Evolutionary conservation across 2,797 vertebrate species (phyloP).

Genomic region (Perodicticus potto): DNA sequence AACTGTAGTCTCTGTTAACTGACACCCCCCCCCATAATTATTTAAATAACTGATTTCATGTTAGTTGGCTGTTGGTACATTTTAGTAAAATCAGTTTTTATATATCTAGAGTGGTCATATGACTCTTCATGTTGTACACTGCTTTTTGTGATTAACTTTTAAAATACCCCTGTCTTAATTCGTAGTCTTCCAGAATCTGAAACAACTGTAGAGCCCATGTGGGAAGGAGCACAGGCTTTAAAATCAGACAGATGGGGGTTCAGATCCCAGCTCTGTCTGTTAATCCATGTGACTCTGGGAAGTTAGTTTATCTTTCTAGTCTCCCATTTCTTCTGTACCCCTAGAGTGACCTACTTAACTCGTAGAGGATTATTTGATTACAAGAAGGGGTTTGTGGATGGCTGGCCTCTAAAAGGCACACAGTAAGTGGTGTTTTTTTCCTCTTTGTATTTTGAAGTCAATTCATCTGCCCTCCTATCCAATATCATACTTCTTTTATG

Average conservation of each 20-base stretch:
- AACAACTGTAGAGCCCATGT: neutral
- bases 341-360: neutral
- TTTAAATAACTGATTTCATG: neutral
- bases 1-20: neutral
- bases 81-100: neutral
- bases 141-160: neutral
- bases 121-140: neutral
- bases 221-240: neutral
- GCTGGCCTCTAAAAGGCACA: neutral
- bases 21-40: neutral
- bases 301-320: neutral
- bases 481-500: neutral
- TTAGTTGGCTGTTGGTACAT: neutral
- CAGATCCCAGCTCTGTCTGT: neutral
- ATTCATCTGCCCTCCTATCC: neutral
- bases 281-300: fast-evolving
- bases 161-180: neutral
- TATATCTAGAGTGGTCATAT: neutral
- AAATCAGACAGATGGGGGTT: neutral
- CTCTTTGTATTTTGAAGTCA: neutral
- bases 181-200: neutral
- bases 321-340: neutral
- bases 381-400: neutral
- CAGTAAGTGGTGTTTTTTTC: neutral
- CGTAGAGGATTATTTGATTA: neutral